Evolutionary conservation across 2,113 vertebrate species (phyloP), one percentile per base, ranked within the genome.

Genomic region (Salvelinus fontinalis): DNA sequence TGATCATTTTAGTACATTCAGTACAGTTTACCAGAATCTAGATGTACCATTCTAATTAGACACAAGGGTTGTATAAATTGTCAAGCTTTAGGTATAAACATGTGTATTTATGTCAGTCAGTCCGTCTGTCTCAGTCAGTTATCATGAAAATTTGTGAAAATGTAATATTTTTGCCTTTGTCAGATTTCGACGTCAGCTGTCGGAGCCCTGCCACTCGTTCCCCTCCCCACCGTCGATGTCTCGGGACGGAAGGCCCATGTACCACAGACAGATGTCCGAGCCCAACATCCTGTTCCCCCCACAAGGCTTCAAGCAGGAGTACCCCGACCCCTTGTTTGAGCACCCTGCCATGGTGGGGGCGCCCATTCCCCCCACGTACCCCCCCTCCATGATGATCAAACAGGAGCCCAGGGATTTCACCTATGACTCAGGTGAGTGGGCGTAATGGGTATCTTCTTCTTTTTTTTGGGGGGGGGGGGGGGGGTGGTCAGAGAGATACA

Each of bases 251-350:
- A 95, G 98, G 78, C 98, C 98, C 62, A 93, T 99, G 88, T 99
- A 99, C 93, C 98, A 99, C 91, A 92, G 98, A 74, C 98, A 99
- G 94, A 96, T 99, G 96, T 99, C 98, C 4, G 98, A 99, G 93
- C 98, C 98, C 89, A 98, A 95, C 95, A 98, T 99, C 88, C 96
- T 96, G 65, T 98, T 97, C 87, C 97, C 97, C 0, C 97, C 97
- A 72, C 98, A 99, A 91, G 96, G 97, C 88, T 99, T 99, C 94
- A 99, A 99, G 91, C 98, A 99, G 94, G 98, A 99, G 89, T 99
- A 96, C 83, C 95, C 96, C 0, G 97, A 99, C 94, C 97, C 97
- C 29, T 94, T 99, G 71, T 99, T 98, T 77, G 98, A 99, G 89
- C 98, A 98, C 89, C 96, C 91, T 8, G 93, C 95, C 81, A 95